These are phyloP conservation scores for Odocoileus virginianus DNA, from an alignment of 2,113 vertebrate species.

Conservation along the genomic window DNA sequence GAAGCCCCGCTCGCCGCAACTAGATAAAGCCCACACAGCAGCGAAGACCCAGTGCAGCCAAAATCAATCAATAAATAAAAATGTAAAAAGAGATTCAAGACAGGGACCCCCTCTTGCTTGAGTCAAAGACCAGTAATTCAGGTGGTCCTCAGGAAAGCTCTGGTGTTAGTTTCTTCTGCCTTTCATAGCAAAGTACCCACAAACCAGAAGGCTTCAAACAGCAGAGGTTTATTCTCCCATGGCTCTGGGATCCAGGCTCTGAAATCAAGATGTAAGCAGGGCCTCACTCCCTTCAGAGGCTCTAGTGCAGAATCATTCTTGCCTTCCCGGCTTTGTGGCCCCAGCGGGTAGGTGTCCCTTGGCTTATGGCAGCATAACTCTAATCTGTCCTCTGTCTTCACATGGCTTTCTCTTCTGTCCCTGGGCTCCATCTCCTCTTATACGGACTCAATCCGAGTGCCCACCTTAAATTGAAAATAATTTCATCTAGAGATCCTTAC, in stretches of 20 bases:
- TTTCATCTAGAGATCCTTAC: neutral
- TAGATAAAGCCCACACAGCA: neutral
- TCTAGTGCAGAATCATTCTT: neutral
- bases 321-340: neutral
- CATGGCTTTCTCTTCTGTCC: neutral
- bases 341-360: neutral
- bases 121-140: neutral
- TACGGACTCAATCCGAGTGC: neutral
- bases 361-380: neutral
- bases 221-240: neutral
- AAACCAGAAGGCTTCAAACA: neutral
- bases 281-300: neutral
- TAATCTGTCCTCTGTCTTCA: neutral
- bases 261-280: neutral
- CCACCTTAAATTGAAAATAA: neutral
- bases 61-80: neutral
- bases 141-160: neutral
- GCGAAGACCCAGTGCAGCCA: neutral
- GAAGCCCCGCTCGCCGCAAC: neutral
- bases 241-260: neutral
- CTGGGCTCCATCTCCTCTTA: neutral
- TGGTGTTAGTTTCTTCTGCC: neutral
- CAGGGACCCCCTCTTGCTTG: neutral
- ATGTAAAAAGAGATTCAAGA: neutral
- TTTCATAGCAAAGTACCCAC: neutral